A percentile compares a stretch with the other conserved stretches of the same genome.
phyloP scores from a whole-genome alignment of 2,888 invertebrate genomes.

The Serripes groenlandicus region DNA sequence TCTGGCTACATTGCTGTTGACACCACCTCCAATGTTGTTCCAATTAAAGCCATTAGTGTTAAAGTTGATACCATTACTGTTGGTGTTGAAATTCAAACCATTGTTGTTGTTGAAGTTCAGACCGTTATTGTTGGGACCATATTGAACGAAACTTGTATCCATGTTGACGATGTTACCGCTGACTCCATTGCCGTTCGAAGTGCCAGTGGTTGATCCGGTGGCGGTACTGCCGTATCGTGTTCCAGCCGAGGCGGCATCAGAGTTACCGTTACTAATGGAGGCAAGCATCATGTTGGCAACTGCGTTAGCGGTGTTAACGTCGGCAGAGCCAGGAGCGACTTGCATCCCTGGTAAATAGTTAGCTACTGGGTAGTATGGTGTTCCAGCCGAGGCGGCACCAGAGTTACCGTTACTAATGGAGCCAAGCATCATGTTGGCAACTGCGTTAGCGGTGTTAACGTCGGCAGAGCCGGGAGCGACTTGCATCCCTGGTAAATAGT shows the following conservation, averaged over 20 bases:
- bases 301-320: slow-evolving; percentile 8
- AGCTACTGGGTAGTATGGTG: background rate
- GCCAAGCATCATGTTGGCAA: slow-evolving; percentile 22
- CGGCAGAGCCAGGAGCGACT: background rate
- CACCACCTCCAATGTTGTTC: background rate
- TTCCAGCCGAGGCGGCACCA: background rate
- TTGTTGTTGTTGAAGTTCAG: no score
- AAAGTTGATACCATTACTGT: slow-evolving; percentile 11
- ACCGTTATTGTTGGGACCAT: no score
- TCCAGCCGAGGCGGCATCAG: background rate
- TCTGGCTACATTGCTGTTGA: background rate
- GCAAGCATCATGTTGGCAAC: slow-evolving; percentile 24
- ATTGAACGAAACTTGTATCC: slow-evolving; percentile 27
- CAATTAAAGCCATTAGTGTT: slow-evolving; percentile 17
- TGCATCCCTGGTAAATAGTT: slow-evolving; percentile 8
- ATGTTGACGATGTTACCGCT: slow-evolving; percentile 34
- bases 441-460: slow-evolving; percentile 5
- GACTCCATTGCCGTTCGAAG: slow-evolving; percentile 4
- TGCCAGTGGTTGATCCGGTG: no score
- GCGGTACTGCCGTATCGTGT: background rate
- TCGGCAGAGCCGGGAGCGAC: background rate
- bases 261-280: slow-evolving; percentile 1
- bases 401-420: slow-evolving; percentile 2
- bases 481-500: slow-evolving; percentile 11
- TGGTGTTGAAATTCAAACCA: no score